These are phyloP conservation scores for Gobio gobio DNA, from an alignment of 2,113 vertebrate species.

Conservation along the genomic window DNA sequence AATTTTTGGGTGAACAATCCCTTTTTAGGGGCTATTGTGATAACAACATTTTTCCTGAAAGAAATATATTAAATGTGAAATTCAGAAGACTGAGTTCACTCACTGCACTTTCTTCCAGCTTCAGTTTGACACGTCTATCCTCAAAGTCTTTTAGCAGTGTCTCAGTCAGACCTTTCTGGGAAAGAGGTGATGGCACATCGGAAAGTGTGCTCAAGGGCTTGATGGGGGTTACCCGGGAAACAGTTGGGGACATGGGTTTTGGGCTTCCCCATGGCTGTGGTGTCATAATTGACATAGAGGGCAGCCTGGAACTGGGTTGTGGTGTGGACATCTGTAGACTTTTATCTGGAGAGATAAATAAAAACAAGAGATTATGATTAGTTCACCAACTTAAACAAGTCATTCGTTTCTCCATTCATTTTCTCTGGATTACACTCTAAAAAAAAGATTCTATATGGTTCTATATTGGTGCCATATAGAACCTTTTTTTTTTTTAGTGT, in stretches of 20 bases:
- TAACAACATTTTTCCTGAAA: background rate
- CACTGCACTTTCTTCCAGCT: conserved; percentile 71
- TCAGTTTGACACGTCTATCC: conserved; percentile 61
- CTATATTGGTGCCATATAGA: no score
- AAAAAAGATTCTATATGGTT: no score
- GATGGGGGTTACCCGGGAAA: background rate
- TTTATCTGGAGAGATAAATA: conserved; percentile 57
- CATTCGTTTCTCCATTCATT: background rate
- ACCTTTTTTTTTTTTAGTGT: no score
- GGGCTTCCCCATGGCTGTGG: conserved; percentile 66
- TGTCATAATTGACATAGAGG: conserved; percentile 62
- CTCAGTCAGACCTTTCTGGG: conserved; percentile 66
- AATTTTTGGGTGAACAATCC: background rate
- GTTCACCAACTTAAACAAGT: background rate
- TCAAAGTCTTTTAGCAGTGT: conserved; percentile 72
- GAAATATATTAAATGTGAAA: background rate
- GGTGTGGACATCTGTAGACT: background rate
- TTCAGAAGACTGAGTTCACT: conserved; percentile 46
- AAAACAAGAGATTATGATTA: background rate
- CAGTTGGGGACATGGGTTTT: conserved; percentile 19
- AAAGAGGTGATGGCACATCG: background rate
- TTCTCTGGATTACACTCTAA: background rate
- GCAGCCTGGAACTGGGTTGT: conserved; percentile 38
- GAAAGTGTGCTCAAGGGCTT: background rate
- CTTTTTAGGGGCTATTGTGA: background rate